phyloP scores from a whole-genome alignment of 2,888 invertebrate genomes.

The Horisme vitalbata region DNA sequence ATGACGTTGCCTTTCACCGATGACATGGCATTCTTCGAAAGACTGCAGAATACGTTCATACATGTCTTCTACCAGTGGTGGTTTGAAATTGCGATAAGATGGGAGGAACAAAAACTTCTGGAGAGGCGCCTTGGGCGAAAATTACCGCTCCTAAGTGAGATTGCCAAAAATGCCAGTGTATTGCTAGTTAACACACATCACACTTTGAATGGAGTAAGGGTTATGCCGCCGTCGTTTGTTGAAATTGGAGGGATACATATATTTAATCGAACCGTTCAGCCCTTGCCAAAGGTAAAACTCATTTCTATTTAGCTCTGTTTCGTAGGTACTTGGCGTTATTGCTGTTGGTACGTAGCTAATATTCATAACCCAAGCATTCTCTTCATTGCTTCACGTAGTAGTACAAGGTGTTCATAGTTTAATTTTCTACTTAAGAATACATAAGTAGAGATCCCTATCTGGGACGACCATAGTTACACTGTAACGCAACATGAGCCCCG shows the following conservation, averaged over 20 bases:
- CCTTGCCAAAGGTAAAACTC: conserved; percentile 45
- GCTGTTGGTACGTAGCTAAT: too few relatives aligned
- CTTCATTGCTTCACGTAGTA: too few relatives aligned
- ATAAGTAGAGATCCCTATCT: too few relatives aligned
- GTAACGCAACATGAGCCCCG: too few relatives aligned
- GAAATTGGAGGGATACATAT: conserved; percentile 81
- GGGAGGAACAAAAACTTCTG: conserved; percentile 50
- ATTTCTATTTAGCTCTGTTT: not conserved
- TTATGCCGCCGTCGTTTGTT: conserved; percentile 66
- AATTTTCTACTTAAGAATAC: too few relatives aligned
- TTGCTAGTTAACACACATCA: conserved; percentile 74
- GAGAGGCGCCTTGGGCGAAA: conserved; percentile 54
- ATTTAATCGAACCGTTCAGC: conserved; percentile 40
- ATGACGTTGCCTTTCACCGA: conserved; percentile 48
- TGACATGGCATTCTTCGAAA: conserved; percentile 63
- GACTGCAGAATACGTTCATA: conserved; percentile 65
- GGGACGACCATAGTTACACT: too few relatives aligned
- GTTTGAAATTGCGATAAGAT: conserved; percentile 45
- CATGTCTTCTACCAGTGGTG: conserved; percentile 40
- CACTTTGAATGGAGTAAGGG: conserved; percentile 62
- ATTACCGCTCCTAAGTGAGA: conserved; percentile 55
- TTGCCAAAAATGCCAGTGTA: conserved; percentile 68
- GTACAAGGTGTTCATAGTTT: too few relatives aligned
- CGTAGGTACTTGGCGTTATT: not conserved
- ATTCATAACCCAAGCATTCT: too few relatives aligned